Conservation (phyloP, 2,888 invertebrate species). For the Hermaeophaga mercurialis region DNA sequence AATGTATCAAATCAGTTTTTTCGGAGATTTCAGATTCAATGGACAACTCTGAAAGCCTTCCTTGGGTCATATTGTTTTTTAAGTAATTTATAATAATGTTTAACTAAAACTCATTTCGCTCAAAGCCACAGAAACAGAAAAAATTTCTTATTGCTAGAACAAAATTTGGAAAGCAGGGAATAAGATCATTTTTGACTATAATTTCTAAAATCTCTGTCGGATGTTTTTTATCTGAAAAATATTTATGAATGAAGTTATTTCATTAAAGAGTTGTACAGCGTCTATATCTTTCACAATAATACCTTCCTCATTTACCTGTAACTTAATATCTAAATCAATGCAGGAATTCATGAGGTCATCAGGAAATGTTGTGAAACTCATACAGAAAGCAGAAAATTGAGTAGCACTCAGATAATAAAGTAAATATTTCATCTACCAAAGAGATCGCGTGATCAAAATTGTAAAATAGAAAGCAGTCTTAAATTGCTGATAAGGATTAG, state of each 20-base stretch:
- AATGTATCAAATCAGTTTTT: no score
- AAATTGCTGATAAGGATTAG: no score
- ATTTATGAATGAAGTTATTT: neutral
- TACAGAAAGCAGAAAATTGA: neutral
- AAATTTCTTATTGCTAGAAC: neutral
- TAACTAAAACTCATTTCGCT: neutral
- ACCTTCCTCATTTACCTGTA: neutral
- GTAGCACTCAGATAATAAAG: no score
- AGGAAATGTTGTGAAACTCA: neutral
- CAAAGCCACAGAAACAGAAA: neutral
- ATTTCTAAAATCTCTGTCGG: neutral
- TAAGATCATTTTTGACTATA: constrained; percentile 13
- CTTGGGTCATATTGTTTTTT: neutral
- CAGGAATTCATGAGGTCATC: neutral
- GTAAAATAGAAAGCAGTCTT: no score
- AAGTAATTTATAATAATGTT: neutral
- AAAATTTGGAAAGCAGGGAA: constrained; percentile 15
- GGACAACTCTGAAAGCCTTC: no score
- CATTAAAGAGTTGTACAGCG: neutral
- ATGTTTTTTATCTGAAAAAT: neutral
- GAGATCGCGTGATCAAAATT: no score
- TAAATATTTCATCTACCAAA: no score
- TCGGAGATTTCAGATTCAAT: no score
- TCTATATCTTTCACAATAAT: neutral
- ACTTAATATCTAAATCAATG: constrained; percentile 6